Conservation (phyloP, 2,888 invertebrate genomes). For the Rotaria macrura region DNA sequence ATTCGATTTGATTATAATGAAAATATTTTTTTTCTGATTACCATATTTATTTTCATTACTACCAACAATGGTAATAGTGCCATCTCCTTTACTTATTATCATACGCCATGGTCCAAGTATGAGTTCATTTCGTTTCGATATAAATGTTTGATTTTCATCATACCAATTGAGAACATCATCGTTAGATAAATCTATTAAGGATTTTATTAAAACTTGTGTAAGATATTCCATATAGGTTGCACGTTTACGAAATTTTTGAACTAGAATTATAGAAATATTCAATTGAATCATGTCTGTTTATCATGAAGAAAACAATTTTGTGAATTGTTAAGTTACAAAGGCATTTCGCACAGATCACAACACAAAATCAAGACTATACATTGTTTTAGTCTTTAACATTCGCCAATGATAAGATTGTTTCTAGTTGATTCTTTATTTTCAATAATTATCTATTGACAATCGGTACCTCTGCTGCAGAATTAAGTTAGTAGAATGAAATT, state of each 20-base stretch:
- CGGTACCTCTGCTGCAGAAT: no score
- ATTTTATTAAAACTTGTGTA: not conserved
- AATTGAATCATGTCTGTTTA: no score
- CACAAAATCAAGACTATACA: no score
- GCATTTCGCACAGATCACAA: no score
- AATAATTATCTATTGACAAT: no score
- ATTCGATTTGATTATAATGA: not conserved
- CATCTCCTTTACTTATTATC: not conserved
- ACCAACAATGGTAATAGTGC: not conserved
- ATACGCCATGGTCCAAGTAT: slow-evolving; percentile 3
- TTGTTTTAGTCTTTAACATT: no score
- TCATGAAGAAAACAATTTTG: no score
- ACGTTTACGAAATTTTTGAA: slow-evolving; percentile 21
- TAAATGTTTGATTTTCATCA: not conserved
- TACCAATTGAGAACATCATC: slow-evolving; percentile 1
- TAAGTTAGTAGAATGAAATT: no score
- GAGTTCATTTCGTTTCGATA: not conserved
- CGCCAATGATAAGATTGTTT: no score
- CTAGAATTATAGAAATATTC: not conserved
- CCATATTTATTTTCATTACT: slow-evolving; percentile 19
- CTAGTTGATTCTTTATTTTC: no score
- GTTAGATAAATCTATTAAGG: not conserved
- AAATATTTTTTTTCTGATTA: not conserved
- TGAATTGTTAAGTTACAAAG: no score
- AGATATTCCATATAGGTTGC: not conserved